Conservation (phyloP, 2,113 vertebrate species). For the Origma solitaria region DNA sequence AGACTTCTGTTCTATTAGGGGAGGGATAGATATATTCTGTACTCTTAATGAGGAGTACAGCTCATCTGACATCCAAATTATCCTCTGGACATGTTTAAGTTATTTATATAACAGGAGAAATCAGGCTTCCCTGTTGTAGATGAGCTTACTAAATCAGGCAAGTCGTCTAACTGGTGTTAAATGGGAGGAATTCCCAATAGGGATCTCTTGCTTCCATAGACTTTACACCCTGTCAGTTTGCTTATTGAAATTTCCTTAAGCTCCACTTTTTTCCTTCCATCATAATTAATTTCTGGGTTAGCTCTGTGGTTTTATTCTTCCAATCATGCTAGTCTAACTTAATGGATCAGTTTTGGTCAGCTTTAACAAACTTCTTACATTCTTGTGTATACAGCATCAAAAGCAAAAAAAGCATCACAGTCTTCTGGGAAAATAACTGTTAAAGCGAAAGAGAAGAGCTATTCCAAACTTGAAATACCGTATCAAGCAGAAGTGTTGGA, state of each 20-base stretch:
- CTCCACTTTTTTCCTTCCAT: not conserved
- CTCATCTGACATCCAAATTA: not conserved
- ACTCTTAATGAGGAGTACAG: not conserved
- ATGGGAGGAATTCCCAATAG: not conserved
- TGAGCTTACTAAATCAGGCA: not conserved
- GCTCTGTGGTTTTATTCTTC: not conserved
- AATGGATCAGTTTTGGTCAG: not conserved
- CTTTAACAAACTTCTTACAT: not conserved
- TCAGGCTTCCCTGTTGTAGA: not conserved
- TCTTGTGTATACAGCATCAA: slow-evolving; percentile 81
- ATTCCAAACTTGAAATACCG: slow-evolving; percentile 98
- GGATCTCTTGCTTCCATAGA: not conserved
- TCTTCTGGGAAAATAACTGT: slow-evolving; percentile 98
- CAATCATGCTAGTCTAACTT: not conserved
- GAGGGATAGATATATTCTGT: not conserved
- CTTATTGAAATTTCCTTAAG: not conserved
- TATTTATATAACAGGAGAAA: not conserved
- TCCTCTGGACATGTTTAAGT: not conserved
- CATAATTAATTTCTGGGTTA: not conserved
- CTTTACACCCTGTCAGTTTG: not conserved
- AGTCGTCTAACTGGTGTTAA: not conserved
- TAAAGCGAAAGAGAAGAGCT: slow-evolving; percentile 98
- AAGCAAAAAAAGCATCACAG: slow-evolving; percentile 89
- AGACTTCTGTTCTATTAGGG: not conserved
- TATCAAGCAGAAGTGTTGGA: slow-evolving; percentile 98